Base-by-base conservation (phyloP, 2,113 vertebrate genomes). In the Hemichromis elongatus region DNA sequence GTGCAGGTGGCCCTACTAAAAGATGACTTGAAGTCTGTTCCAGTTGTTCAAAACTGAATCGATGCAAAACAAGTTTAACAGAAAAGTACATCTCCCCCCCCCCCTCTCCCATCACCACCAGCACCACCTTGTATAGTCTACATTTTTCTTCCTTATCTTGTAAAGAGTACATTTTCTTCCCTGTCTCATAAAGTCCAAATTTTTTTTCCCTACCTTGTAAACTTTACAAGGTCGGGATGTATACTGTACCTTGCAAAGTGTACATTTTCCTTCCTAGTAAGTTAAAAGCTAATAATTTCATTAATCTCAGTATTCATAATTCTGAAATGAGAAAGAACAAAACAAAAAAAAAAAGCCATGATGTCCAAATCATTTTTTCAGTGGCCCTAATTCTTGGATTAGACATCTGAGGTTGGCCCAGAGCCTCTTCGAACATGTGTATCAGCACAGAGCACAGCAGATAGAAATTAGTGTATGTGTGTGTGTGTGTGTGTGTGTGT, bases 341-440 rank as follows among this genome's bases (percentile, higher is more conserved):
- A 61, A 33, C 16, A 61, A 37, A 35, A 37, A 10, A 24, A 66
- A 66, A 40, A 5, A 40, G n/a, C 9, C 12, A 5, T 14, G 35
- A 68, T 40, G 5, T 21, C 5, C 7, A 42, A 24, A n/a, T 4
- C 9, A 9, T 14, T 19, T 63, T 7, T 37, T 24, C 63, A 24
- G 35, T 40, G 35, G 7, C 12, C n/a, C n/a, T 68, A 24, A 24
- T 24, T 21, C 35, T 42, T 93, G 92, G 92, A 90, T 86, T 85
- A 63, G 28, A 91, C 90, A 77, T 90, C 90, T 77, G 79, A 90
- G 91, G 53, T 84, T 94, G 92, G 93, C 87, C 86, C 42, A 4
- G 8, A 89, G 86, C 93, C 90, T 79, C 83, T 73, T 93, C 89
- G 91, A 93, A 52, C 82, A 75, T 21, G 21, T 81, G 50, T 92